Conservation (phyloP, 2,797 vertebrate species). For the Sebastes umbrosus region DNA sequence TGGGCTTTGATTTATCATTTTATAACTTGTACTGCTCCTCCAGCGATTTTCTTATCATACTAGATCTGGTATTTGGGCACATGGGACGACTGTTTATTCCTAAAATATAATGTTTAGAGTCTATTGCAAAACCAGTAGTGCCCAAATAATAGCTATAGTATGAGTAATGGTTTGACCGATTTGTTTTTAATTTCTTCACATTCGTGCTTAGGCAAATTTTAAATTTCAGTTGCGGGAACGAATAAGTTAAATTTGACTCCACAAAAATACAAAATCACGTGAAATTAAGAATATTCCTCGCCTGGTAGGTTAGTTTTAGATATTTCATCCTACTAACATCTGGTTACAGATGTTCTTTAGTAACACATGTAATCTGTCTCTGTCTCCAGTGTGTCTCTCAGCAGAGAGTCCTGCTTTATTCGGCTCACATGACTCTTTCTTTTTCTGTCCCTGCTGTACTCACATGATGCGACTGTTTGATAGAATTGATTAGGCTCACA, state of each 20-base stretch:
- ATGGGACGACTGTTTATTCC: too few relatives aligned
- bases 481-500: conserved; percentile 34
- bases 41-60: too few relatives aligned
- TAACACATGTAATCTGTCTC: neutral
- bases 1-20: neutral
- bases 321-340: neutral
- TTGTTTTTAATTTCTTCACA: too few relatives aligned
- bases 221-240: too few relatives aligned
- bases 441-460: neutral
- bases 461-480: conserved; percentile 30
- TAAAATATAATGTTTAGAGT: too few relatives aligned
- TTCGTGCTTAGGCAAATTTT: too few relatives aligned
- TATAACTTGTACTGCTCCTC: neutral
- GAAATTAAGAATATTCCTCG: neutral
- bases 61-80: too few relatives aligned
- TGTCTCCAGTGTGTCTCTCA: neutral
- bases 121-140: too few relatives aligned
- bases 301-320: neutral
- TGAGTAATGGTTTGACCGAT: too few relatives aligned
- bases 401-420: conserved; percentile 9
- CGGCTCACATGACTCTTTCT: conserved; percentile 19
- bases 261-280: neutral
- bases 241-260: neutral
- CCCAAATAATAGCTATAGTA: too few relatives aligned
- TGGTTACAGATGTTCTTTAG: neutral